Conservation (phyloP, 2,113 vertebrate genomes). For the Petromus typicus region DNA sequence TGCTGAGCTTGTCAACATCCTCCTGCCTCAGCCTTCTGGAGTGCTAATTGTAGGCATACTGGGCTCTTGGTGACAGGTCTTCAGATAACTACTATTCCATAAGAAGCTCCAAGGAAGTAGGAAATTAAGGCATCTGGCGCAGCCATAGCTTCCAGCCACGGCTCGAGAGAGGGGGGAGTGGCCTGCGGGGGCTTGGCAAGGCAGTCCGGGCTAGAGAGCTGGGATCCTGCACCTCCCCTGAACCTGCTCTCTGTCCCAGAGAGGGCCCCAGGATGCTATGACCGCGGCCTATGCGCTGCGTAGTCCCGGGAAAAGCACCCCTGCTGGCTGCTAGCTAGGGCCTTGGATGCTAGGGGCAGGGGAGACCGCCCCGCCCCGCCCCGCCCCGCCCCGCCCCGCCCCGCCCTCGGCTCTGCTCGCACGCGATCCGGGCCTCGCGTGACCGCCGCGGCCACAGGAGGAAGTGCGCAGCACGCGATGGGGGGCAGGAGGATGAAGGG, state of each 20-base stretch:
- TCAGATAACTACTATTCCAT: not conserved
- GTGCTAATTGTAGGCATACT: not conserved
- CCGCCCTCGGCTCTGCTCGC: not conserved
- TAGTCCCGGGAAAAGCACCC: not conserved
- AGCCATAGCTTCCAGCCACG: not conserved
- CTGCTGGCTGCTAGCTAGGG: not conserved
- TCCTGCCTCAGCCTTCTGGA: not conserved
- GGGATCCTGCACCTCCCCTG: not conserved
- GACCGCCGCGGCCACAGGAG: conserved; percentile 13
- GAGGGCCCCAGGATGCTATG: not conserved
- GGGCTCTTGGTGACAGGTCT: not conserved
- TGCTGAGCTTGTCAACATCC: not conserved
- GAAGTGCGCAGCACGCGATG: conserved; percentile 51
- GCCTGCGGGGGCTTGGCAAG: not conserved
- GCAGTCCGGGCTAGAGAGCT: not conserved
- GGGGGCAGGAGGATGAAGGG: not conserved
- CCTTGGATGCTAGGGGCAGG: not conserved
- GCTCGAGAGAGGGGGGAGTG: not conserved
- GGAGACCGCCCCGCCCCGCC: not conserved
- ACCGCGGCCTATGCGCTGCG: not conserved
- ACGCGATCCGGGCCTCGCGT: conserved; percentile 44
- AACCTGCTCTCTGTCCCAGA: not conserved
- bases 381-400: not conserved
- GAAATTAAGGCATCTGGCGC: not conserved
- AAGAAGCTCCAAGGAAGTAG: not conserved